Evolutionary conservation across 1,140 invertebrate genomes (phyloP).

Genomic region (Drosophila albomicans): DNA sequence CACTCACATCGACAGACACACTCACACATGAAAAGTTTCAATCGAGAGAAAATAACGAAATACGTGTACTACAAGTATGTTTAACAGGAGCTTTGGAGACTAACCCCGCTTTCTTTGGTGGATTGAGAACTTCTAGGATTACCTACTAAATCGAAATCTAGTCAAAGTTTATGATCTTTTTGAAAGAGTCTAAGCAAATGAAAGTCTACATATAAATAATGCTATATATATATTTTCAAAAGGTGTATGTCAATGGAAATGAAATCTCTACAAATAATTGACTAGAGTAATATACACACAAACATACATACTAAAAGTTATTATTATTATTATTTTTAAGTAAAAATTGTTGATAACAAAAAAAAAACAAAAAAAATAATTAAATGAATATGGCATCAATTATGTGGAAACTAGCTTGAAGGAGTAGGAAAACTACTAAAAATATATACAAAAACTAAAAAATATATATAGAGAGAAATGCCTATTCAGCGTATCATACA

Average conservation of each 20-base stretch:
- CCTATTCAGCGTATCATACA: conserved; percentile 19
- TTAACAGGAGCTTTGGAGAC: conserved; percentile 2
- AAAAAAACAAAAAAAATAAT: neutral
- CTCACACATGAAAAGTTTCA: conserved; percentile 19
- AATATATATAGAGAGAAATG: conserved; percentile 10
- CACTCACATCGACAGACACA: conserved; percentile 21
- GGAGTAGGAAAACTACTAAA: conserved; percentile 21
- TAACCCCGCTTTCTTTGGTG: conserved; percentile 1
- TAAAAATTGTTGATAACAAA: conserved; percentile 29
- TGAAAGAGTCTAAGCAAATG: conserved; percentile 14
- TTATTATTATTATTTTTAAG: conserved; percentile 68
- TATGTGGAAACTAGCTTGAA: conserved; percentile 31
- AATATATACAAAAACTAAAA: conserved; percentile 13
- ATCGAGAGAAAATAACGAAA: neutral
- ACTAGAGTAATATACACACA: conserved; percentile 53
- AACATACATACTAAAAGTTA: conserved; percentile 42
- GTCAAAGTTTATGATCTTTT: conserved; percentile 27
- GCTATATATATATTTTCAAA: conserved; percentile 56
- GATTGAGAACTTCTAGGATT: conserved; percentile 10
- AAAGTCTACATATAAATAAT: conserved; percentile 19
- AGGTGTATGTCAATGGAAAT: conserved; percentile 65
- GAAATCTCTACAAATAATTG: conserved; percentile 45
- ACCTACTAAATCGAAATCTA: conserved; percentile 11
- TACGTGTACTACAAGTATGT: conserved; percentile 6
- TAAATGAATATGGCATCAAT: conserved; percentile 12